These are phyloP conservation scores for Mellilla xanthometata DNA, from an alignment of 2,888 invertebrate genomes.

Conservation along the genomic window DNA sequence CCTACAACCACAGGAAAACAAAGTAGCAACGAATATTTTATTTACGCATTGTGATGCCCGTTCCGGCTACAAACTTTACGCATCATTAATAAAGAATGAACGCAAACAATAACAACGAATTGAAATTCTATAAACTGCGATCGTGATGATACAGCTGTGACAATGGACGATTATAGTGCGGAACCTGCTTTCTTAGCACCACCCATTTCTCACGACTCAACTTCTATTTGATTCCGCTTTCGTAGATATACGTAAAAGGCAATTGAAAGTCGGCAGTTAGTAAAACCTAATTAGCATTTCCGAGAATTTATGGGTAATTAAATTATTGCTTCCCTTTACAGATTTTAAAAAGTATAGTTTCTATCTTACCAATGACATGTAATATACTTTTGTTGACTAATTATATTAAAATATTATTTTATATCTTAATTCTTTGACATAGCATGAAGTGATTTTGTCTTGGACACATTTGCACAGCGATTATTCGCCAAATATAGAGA, in stretches of 20 bases:
- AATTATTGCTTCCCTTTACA: too few relatives aligned
- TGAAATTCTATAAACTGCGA: conserved; percentile 13
- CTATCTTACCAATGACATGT: too few relatives aligned
- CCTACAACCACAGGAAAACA: too few relatives aligned
- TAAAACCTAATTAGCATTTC: conserved; percentile 22
- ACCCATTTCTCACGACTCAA: conserved; percentile 75
- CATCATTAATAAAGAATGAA: conserved; percentile 4
- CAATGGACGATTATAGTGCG: conserved; percentile 56
- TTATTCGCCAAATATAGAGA: too few relatives aligned
- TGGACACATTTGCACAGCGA: too few relatives aligned
- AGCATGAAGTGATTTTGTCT: too few relatives aligned
- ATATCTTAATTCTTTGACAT: too few relatives aligned
- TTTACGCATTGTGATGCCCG: background rate
- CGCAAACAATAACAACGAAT: conserved; percentile 10
- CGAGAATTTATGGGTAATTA: background rate
- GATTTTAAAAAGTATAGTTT: too few relatives aligned
- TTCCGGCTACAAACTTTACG: conserved; percentile 1
- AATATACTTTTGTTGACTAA: too few relatives aligned
- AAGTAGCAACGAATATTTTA: background rate
- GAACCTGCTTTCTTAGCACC: conserved; percentile 65
- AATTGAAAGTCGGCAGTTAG: conserved; percentile 34
- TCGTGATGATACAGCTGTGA: conserved; percentile 36
- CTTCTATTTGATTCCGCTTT: conserved; percentile 63
- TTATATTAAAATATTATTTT: too few relatives aligned
- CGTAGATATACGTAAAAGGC: conserved; percentile 50